Conservation (phyloP, 2,888 invertebrate species). For the Trimorus sp. region DNA sequence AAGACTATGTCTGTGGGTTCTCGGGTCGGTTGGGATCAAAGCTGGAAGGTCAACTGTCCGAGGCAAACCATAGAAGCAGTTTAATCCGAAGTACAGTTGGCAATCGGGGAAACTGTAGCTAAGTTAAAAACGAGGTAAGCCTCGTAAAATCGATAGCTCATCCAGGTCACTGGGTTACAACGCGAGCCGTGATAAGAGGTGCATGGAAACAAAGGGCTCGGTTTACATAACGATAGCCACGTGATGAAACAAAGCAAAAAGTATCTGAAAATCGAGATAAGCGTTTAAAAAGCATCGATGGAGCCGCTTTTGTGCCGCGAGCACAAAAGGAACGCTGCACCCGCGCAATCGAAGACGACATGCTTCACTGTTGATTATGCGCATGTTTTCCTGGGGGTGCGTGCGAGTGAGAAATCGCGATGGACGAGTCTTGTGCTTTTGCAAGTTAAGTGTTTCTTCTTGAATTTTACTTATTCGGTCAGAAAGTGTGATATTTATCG, state of each 20-base stretch:
- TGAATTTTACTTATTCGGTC: too few species aligned
- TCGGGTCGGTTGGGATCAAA: too few species aligned
- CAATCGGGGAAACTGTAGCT: constrained; percentile 65
- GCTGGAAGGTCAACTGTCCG: too few species aligned
- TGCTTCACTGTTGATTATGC: background rate
- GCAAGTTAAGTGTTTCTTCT: too few species aligned
- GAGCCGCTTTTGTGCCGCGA: constrained; percentile 4
- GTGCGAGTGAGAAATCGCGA: too few species aligned
- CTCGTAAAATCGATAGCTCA: constrained; percentile 75
- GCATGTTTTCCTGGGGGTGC: too few species aligned
- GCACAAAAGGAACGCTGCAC: constrained; percentile 15
- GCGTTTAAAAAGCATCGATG: constrained; percentile 14
- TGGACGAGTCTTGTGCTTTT: too few species aligned
- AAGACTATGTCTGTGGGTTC: too few species aligned
- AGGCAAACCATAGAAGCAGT: constrained; percentile 18
- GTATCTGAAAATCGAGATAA: constrained; percentile 35
- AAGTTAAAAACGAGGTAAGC: constrained; percentile 70
- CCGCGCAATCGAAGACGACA: background rate
- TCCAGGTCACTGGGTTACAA: constrained; percentile 76
- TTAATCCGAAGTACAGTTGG: constrained; percentile 32
- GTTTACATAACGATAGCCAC: constrained; percentile 54
- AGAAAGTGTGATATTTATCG: too few species aligned
- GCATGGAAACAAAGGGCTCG: constrained; percentile 64
- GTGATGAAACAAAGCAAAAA: constrained; percentile 44
- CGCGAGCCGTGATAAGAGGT: constrained; percentile 72